A percentile compares a stretch with the other conserved stretches of the same genome.
phyloP scores from a whole-genome alignment of 2,797 vertebrate species.

The Ctenochaetus hawaiiensis region DNA sequence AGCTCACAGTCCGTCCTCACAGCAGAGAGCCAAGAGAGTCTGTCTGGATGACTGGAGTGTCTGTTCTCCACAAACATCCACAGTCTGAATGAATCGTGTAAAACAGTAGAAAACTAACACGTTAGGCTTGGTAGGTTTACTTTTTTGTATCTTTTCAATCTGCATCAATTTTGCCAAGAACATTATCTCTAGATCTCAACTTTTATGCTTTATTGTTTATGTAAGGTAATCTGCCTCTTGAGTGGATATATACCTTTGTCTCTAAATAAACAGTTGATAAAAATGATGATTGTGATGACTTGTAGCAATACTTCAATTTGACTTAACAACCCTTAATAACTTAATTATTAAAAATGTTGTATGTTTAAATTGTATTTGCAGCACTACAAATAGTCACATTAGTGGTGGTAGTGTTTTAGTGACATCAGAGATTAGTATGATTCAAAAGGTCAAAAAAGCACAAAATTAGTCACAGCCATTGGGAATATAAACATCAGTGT shows the following conservation, averaged over 20 bases:
- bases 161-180: background rate
- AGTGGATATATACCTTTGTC: background rate
- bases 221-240: background rate
- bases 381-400: background rate
- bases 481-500: background rate
- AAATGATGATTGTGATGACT: background rate
- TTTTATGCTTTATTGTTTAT: slow-evolving; percentile 5
- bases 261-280: background rate
- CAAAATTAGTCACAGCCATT: background rate
- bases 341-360: background rate
- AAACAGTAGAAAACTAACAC: background rate
- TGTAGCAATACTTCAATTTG: background rate
- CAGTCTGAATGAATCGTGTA: background rate
- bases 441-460: background rate
- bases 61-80: slow-evolving; percentile 18
- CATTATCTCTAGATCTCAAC: background rate
- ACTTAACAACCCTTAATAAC: too few relatives aligned
- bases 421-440: background rate
- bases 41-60: slow-evolving; percentile 50
- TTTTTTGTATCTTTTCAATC: background rate
- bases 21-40: slow-evolving; percentile 77
- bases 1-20: slow-evolving; percentile 49
- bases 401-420: background rate
- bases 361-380: background rate
- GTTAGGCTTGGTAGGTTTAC: background rate